A percentile compares a stretch with the other conserved stretches of the same genome.
Conservation (phyloP, 92 coral and sea anemone genomes). For the Palythoa caribaeorum region DNA sequence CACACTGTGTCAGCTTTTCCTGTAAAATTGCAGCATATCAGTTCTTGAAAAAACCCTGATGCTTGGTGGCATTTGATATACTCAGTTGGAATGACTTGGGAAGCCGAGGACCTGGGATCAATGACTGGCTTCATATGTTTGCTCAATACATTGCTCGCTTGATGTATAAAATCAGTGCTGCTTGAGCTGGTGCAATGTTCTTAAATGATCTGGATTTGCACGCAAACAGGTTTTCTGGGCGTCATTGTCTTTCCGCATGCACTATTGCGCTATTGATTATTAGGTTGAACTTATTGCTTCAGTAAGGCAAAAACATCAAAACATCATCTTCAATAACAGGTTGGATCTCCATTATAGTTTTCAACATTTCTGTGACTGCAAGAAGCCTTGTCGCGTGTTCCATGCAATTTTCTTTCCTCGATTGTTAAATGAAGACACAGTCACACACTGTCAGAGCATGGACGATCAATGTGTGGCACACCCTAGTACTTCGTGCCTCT, state of each 20-base stretch:
- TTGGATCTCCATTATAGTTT: background rate
- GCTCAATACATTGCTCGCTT: conserved; percentile 49
- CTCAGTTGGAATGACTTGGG: conserved; percentile 37
- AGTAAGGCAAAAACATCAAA: conserved; percentile 5
- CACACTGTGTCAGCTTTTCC: background rate
- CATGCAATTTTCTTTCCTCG: conserved; percentile 47
- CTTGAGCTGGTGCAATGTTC: background rate
- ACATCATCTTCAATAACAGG: conserved; percentile 23
- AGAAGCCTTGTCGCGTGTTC: conserved; percentile 31
- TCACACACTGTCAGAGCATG: background rate
- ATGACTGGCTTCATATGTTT: conserved; percentile 27
- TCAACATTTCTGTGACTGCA: conserved; percentile 19
- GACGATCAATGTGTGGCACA: background rate
- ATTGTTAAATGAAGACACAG: conserved; percentile 26
- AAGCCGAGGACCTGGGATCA: conserved; percentile 29
- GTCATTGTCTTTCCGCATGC: background rate
- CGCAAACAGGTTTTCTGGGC: background rate
- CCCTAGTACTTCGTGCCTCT: no score
- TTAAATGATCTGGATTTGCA: background rate
- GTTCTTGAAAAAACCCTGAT: background rate
- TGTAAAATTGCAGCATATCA: background rate
- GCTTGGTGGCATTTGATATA: conserved; percentile 17
- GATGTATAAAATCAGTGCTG: conserved; percentile 15
- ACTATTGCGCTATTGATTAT: background rate
- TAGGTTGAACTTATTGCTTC: conserved; percentile 11